Percentiles rank a stretch among this genome's conserved stretches.
phyloP scores from a whole-genome alignment of 2,888 invertebrate genomes.

The Cheilosia vernalis region DNA sequence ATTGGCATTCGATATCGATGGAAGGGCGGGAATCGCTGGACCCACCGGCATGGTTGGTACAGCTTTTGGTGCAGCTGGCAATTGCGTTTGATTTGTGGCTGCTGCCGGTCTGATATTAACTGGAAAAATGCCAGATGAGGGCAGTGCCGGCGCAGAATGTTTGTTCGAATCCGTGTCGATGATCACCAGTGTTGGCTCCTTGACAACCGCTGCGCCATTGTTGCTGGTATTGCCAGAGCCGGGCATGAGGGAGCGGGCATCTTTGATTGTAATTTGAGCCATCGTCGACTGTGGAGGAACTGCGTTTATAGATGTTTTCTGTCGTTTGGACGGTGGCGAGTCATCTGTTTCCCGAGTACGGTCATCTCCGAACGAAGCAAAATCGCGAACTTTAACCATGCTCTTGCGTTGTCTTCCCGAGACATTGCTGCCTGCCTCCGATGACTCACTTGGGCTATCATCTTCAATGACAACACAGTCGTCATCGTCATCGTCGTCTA shows the following conservation, averaged over 20 bases:
- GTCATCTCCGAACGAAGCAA: constrained; percentile 82
- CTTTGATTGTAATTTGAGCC: constrained; percentile 82
- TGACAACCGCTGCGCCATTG: constrained; percentile 84
- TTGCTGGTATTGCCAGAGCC: constrained; percentile 4
- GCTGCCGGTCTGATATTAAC: constrained; percentile 85
- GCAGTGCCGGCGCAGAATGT: constrained; percentile 60
- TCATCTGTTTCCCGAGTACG: constrained; percentile 84
- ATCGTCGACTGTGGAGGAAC: constrained; percentile 46
- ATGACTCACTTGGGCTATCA: constrained; percentile 81
- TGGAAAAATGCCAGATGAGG: constrained; percentile 86
- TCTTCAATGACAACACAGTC: constrained; percentile 85
- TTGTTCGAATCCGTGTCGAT: constrained; percentile 86
- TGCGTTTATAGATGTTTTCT: constrained; percentile 72
- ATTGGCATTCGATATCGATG: constrained; percentile 84
- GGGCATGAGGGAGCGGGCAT: constrained; percentile 81
- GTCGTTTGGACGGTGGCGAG: constrained; percentile 82
- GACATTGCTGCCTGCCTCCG: constrained; percentile 76
- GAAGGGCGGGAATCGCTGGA: constrained; percentile 79
- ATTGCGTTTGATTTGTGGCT: constrained; percentile 84
- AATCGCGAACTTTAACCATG: constrained; percentile 79
- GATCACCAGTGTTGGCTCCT: constrained; percentile 89
- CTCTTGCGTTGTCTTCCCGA: constrained; percentile 83
- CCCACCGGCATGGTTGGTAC: constrained; percentile 71
- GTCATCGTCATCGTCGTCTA: constrained; percentile 84
- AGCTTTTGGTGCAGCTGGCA: constrained; percentile 80